These are phyloP conservation scores for Parauchenoglanis ngamensis DNA, from an alignment of 2,797 vertebrate genomes.

Conservation along the genomic window DNA sequence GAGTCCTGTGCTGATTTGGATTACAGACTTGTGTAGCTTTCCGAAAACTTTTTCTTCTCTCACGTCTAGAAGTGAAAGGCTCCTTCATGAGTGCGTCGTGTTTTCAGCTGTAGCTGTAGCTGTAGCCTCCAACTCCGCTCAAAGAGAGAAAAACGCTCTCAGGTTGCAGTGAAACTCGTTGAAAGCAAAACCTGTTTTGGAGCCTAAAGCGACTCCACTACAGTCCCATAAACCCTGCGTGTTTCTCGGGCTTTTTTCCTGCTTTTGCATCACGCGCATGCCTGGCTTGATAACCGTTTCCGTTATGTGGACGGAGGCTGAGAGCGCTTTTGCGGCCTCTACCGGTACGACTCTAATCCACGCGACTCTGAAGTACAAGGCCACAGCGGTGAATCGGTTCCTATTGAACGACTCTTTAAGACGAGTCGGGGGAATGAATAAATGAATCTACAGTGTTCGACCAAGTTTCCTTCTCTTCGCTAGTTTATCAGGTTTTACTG, in stretches of 20 bases:
- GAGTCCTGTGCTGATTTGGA: neutral
- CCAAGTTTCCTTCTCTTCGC: neutral
- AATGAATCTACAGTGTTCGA: neutral
- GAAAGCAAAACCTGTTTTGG: conserved; percentile 56
- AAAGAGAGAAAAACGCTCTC: conserved; percentile 46
- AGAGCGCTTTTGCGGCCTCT: conserved; percentile 61
- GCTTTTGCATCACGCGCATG: conserved; percentile 69
- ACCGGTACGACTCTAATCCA: conserved; percentile 35
- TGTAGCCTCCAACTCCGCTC: conserved; percentile 68
- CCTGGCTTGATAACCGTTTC: conserved; percentile 67
- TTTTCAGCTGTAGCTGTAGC: conserved; percentile 72
- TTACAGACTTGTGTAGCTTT: conserved; percentile 54
- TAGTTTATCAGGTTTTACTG: neutral
- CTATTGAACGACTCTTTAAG: neutral
- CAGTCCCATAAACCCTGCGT: conserved; percentile 68
- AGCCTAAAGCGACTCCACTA: conserved; percentile 66
- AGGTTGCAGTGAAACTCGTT: conserved; percentile 67
- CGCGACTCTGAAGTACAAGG: neutral
- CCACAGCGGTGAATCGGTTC: neutral
- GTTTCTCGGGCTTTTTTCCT: conserved; percentile 61
- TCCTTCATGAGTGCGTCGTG: conserved; percentile 80
- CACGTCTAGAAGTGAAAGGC: conserved; percentile 66
- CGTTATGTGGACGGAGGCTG: conserved; percentile 71
- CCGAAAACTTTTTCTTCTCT: conserved; percentile 62
- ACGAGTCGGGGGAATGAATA: neutral